Evolutionary conservation across 2,113 vertebrate genomes (phyloP), one percentile per base, ranked within the genome.

Genomic region (Ifrita kowaldi): DNA sequence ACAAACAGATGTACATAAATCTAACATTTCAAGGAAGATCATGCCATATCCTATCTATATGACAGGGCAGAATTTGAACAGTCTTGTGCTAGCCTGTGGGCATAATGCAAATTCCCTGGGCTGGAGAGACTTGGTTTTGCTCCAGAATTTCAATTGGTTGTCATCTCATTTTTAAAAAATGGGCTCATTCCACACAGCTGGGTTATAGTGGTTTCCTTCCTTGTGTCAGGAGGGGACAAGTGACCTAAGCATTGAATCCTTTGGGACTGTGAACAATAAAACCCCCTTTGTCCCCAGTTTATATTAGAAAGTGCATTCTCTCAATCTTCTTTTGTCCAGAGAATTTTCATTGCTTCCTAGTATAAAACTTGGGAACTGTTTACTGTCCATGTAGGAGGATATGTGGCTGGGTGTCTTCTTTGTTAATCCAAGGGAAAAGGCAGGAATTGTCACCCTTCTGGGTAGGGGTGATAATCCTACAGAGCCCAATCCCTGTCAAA

Each of bases 21-120:
- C 93, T 96, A 95, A 87, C 73, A 79, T 92, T 95, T 96, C 93
- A 93, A 95, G 87, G 79, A 95, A 96, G 91, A 96, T 93, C 94
- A 83, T 84, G 91, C 89, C 93, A 88, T 90, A 87, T 94, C 69
- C 92, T 85, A 92, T 94, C 89, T 76, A 28, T 92, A 73, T 85
- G 93, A 95, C 78, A 89, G 74, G 92, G 90, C 81, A 92, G 93
- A 90, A 95, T 93, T 93, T 80, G 85, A 97, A 88, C 65, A 81
- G 91, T 92, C 74, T 95, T 91, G 83, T 93, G 89, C 81, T 91
- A 95, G 93, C 93, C 94, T 96, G 86, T 97, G 87, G 96, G 82
- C 73, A 89, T 93, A 92, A 96, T 97, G 95, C 80, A 96, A 26
- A 96, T 96, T 92, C 68, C 62, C 44, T 84, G 70, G 89, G 59